Percentiles rank a stretch among this genome's conserved stretches.
Evolutionary conservation across 2,888 invertebrate species (phyloP).

Genomic region (Agrotis clavis): DNA sequence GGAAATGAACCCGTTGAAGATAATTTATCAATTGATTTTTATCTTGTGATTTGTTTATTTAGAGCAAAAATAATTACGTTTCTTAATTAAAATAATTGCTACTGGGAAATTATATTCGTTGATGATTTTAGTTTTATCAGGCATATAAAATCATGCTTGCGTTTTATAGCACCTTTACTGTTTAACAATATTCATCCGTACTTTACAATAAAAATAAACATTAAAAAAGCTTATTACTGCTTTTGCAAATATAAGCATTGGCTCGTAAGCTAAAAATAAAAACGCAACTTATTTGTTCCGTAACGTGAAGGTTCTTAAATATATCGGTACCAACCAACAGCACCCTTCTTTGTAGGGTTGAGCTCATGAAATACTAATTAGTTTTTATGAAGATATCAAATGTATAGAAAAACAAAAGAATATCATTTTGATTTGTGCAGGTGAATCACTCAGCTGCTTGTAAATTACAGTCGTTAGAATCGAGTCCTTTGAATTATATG

Average conservation of each 20-base stretch:
- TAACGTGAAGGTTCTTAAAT: constrained; percentile 30
- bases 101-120: not conserved
- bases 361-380: constrained; percentile 55
- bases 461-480: constrained; percentile 59
- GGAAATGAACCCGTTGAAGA: constrained; percentile 25
- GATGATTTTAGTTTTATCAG: not conserved
- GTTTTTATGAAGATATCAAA: constrained; percentile 52
- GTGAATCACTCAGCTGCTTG: constrained; percentile 66
- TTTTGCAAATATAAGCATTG: too few species aligned
- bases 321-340: constrained; percentile 12
- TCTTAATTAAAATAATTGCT: constrained; percentile 1
- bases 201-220: too few species aligned
- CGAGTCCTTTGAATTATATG: constrained; percentile 40
- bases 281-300: not conserved
- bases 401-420: constrained; percentile 46
- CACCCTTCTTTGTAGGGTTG: constrained; percentile 40
- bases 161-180: too few species aligned
- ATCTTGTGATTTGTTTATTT: constrained; percentile 33
- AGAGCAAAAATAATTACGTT: constrained; percentile 14
- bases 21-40: constrained; percentile 26
- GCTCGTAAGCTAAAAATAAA: not conserved
- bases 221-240: too few species aligned
- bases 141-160: not conserved
- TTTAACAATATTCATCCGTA: too few species aligned
- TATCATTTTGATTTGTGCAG: constrained; percentile 64